phyloP scores from a whole-genome alignment of 2,113 vertebrate species.

The Cichladusa arquata region DNA sequence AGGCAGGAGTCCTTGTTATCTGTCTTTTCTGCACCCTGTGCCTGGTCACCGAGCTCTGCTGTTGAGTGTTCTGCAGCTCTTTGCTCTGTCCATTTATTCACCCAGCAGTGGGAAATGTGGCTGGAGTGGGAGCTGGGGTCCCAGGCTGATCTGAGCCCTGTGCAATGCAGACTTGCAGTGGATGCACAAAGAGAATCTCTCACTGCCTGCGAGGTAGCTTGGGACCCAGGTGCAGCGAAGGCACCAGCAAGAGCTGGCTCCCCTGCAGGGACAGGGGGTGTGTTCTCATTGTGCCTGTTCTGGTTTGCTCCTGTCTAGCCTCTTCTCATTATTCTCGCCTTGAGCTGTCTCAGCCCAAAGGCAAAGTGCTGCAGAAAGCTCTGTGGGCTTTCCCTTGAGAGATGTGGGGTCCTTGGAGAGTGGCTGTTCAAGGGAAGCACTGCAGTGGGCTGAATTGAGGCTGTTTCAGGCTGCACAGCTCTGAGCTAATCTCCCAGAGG shows the following conservation, averaged over 20 bases:
- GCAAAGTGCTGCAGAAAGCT: neutral
- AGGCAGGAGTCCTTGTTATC: neutral
- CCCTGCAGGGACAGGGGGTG: neutral
- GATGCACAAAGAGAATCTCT: neutral
- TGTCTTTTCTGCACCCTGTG: neutral
- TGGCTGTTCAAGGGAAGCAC: conserved; percentile 27
- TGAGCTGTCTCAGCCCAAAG: conserved; percentile 33
- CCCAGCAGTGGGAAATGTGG: neutral
- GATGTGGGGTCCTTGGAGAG: neutral
- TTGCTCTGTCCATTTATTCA: neutral
- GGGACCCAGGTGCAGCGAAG: neutral
- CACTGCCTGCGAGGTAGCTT: neutral
- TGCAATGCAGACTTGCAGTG: neutral
- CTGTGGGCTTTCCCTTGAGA: conserved; percentile 10
- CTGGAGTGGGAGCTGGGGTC: neutral
- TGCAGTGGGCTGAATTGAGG: conserved; percentile 49
- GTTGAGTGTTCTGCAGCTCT: neutral
- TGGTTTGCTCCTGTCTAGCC: conserved; percentile 29
- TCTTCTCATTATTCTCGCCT: conserved; percentile 44
- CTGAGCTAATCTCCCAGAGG: conserved; percentile 64
- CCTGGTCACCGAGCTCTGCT: accelerated
- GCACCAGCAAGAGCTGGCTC: neutral
- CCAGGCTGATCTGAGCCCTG: neutral
- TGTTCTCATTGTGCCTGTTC: conserved; percentile 13
- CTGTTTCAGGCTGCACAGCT: conserved; percentile 59